phyloP scores from a whole-genome alignment of 2,113 vertebrate species.

The Axis porcinus region DNA sequence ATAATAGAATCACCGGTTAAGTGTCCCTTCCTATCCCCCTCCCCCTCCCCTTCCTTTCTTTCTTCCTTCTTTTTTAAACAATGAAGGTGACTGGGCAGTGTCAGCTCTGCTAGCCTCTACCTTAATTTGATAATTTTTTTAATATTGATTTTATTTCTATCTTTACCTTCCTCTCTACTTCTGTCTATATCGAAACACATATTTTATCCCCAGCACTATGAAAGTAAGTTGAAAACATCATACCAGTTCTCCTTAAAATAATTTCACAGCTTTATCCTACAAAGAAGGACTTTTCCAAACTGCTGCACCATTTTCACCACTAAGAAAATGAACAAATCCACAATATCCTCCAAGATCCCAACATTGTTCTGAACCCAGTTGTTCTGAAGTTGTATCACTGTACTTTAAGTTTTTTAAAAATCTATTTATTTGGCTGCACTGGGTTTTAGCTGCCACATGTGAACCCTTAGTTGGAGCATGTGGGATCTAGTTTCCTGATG shows the following conservation, averaged over 20 bases:
- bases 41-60: rapidly evolving
- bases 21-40: neutral
- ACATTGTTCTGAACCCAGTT: neutral
- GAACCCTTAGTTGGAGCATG: neutral
- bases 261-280: neutral
- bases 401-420: neutral
- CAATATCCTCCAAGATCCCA: neutral
- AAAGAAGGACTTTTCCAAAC: neutral
- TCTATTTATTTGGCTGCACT: neutral
- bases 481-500: neutral
- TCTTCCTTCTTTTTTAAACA: no score
- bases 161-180: neutral
- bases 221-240: neutral
- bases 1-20: neutral
- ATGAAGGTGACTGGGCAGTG: no score
- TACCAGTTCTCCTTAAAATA: neutral
- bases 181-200: neutral
- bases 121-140: neutral
- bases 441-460: neutral
- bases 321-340: neutral
- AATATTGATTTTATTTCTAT: neutral
- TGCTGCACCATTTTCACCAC: neutral
- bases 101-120: neutral
- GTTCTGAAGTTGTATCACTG: neutral
- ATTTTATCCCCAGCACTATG: neutral